Conservation (phyloP, 2,888 invertebrate species). For the Drosophila cracens region DNA sequence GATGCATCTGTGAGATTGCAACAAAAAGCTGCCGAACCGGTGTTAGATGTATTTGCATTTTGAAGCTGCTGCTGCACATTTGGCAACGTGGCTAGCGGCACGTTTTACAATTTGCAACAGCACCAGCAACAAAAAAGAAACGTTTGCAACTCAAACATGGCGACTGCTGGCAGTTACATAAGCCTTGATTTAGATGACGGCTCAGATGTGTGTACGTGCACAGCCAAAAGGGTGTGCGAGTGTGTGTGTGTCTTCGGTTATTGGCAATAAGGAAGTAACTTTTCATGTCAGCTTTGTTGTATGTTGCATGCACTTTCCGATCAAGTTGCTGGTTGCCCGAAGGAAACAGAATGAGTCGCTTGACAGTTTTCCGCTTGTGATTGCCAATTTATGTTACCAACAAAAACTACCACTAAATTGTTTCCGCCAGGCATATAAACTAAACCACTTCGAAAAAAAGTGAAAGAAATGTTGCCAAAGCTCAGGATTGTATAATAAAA, state of each 20-base stretch:
- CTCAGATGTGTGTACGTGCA: constrained; percentile 53
- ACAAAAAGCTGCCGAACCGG: constrained; percentile 77
- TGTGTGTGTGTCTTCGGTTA: constrained; percentile 34
- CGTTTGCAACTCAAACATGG: constrained; percentile 61
- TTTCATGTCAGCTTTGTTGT: constrained; percentile 70
- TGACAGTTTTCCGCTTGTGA: constrained; percentile 57
- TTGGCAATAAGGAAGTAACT: constrained; percentile 80
- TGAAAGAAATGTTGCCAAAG: constrained; percentile 9
- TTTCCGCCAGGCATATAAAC: constrained; percentile 49
- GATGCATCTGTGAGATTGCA: constrained; percentile 61
- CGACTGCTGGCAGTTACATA: constrained; percentile 72
- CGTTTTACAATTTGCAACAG: constrained; percentile 69
- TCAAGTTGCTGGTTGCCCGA: constrained; percentile 47
- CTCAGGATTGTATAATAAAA: not conserved
- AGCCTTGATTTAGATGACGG: constrained; percentile 78
- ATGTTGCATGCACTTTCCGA: constrained; percentile 47
- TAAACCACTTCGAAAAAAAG: constrained; percentile 2
- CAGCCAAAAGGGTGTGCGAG: constrained; percentile 11
- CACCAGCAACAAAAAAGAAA: constrained; percentile 33
- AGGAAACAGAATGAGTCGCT: constrained; percentile 72
- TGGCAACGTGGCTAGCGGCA: constrained; percentile 69
- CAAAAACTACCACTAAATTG: constrained; percentile 29
- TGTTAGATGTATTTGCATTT: constrained; percentile 81
- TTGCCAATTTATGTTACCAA: constrained; percentile 38
- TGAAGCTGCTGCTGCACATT: constrained; percentile 57